These are phyloP conservation scores for Rhagologus leucostigma DNA, from an alignment of 2,113 vertebrate species.

Conservation along the genomic window DNA sequence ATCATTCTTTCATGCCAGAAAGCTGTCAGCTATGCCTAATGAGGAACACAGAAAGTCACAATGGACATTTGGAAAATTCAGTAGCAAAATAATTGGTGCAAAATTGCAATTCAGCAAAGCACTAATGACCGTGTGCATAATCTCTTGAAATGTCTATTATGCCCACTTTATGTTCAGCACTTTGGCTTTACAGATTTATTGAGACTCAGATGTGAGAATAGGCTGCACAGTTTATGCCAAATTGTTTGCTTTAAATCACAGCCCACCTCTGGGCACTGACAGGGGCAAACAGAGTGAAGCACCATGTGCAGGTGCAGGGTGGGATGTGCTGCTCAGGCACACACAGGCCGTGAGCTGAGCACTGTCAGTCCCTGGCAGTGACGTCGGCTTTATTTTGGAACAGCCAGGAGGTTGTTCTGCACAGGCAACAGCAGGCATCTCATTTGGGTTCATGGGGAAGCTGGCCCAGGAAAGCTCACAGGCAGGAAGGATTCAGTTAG, in stretches of 20 bases:
- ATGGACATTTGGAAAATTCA: neutral
- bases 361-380: rapidly evolving
- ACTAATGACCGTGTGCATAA: neutral
- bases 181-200: neutral
- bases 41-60: neutral
- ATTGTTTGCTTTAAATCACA: neutral
- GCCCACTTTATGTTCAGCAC: neutral
- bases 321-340: neutral
- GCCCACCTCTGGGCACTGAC: neutral
- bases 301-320: rapidly evolving
- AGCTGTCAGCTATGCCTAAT: neutral
- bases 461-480: neutral
- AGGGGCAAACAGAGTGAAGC: rapidly evolving
- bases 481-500: neutral
- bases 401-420: neutral
- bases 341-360: rapidly evolving
- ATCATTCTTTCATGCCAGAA: neutral
- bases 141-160: neutral
- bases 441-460: neutral
- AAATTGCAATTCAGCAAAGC: neutral
- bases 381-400: rapidly evolving
- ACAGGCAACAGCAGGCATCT: rapidly evolving
- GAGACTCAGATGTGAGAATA: neutral
- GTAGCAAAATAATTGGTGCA: neutral
- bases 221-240: too few species aligned